A percentile compares a stretch with the other conserved stretches of the same genome.
These are phyloP conservation scores for Zaprionus camerounensis DNA, from an alignment of 1,140 invertebrate genomes.

Conservation along the genomic window DNA sequence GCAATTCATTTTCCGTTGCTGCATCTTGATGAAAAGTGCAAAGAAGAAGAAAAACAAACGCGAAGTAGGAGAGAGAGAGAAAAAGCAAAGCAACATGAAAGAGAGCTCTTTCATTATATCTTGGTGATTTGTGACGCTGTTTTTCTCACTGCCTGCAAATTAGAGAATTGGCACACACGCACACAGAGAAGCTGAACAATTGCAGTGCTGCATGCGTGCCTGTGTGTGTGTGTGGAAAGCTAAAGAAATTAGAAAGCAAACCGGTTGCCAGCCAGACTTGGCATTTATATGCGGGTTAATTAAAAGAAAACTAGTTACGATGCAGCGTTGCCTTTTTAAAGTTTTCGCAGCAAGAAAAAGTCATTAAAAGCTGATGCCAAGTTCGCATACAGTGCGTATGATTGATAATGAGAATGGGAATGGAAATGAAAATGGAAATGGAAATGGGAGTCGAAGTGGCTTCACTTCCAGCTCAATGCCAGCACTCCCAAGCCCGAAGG, in stretches of 20 bases:
- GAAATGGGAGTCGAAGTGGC: background rate
- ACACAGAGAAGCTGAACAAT: conserved; percentile 14
- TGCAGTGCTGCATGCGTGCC: conserved; percentile 8
- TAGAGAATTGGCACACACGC: conserved; percentile 59
- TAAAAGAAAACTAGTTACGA: conserved; percentile 78
- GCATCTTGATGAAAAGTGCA: conserved; percentile 38
- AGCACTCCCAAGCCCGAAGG: background rate
- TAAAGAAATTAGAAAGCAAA: conserved; percentile 80
- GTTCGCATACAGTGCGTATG: conserved; percentile 66
- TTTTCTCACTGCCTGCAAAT: conserved; percentile 62
- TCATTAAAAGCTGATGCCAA: conserved; percentile 68
- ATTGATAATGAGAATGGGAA: conserved; percentile 68
- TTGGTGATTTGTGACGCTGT: conserved; percentile 61
- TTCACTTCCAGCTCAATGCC: background rate
- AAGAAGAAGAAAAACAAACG: conserved; percentile 8
- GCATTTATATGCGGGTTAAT: conserved; percentile 78
- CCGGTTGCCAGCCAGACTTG: conserved; percentile 63
- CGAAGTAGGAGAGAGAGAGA: background rate
- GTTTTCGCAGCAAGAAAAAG: conserved; percentile 47
- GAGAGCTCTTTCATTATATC: conserved; percentile 42
- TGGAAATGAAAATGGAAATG: conserved; percentile 11
- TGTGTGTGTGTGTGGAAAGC: conserved; percentile 48
- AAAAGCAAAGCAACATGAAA: conserved; percentile 3
- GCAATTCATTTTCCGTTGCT: conserved; percentile 36
- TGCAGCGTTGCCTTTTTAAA: conserved; percentile 49